Evolutionary conservation across 2,113 vertebrate genomes (phyloP).

Genomic region (Cyphomyrus plagiostoma): DNA sequence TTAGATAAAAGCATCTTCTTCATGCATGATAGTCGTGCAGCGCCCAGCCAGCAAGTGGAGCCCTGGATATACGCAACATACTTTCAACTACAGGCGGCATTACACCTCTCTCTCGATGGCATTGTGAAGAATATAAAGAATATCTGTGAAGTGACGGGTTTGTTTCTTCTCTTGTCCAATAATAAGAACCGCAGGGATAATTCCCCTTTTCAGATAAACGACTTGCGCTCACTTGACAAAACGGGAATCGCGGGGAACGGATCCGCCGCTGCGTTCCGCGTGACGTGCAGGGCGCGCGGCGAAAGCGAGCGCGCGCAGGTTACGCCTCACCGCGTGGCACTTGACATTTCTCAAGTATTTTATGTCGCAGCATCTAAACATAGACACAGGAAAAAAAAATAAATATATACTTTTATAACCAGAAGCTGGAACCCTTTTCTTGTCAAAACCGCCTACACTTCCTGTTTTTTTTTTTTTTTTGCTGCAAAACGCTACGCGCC

Average conservation of each 20-base stretch:
- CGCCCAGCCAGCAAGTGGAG: neutral
- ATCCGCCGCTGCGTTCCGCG: neutral
- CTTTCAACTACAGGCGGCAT: neutral
- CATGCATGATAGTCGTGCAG: neutral
- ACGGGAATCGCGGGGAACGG: neutral
- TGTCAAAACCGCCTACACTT: constrained; percentile 80
- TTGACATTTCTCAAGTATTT: constrained; percentile 27
- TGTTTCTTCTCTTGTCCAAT: neutral
- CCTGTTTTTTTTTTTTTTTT: constrained; percentile 60
- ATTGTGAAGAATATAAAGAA: neutral
- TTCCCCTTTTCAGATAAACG: neutral
- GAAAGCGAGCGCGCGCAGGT: too few relatives aligned
- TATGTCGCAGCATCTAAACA: constrained; percentile 41
- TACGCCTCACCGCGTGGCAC: neutral
- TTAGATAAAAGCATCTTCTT: neutral
- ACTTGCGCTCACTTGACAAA: neutral
- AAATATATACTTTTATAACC: constrained; percentile 49
- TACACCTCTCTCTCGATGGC: neutral
- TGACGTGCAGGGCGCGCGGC: neutral
- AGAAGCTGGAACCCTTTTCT: constrained; percentile 63
- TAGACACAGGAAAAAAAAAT: constrained; percentile 33
- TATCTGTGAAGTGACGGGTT: neutral
- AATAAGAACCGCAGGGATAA: neutral
- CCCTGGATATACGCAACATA: neutral
- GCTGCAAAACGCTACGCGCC: constrained; percentile 56